These are phyloP conservation scores for Melolontha melolontha DNA, from an alignment of 2,888 invertebrate species.

Conservation along the genomic window DNA sequence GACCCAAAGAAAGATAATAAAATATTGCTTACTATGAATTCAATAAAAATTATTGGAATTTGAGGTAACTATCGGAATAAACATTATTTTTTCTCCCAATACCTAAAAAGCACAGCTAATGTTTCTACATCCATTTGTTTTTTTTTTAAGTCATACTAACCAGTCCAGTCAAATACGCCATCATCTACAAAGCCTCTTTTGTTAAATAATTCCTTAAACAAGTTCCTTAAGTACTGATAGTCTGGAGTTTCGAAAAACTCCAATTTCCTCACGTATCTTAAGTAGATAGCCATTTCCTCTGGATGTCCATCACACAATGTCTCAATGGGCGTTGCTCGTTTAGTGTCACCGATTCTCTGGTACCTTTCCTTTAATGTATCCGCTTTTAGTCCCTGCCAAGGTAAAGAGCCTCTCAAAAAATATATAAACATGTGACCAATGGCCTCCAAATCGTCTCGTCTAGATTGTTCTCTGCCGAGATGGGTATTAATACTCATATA, in stretches of 20 bases:
- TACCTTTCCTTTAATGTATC: slow-evolving; percentile 68
- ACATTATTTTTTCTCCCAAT: too few relatives aligned
- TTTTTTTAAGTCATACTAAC: slow-evolving; percentile 57
- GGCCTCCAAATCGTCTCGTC: slow-evolving; percentile 97
- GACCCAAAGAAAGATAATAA: too few relatives aligned
- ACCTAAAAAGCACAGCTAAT: too few relatives aligned
- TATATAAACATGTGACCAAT: slow-evolving; percentile 99
- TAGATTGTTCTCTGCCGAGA: slow-evolving; percentile 99
- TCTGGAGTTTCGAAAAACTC: slow-evolving; percentile 99
- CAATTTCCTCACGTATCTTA: slow-evolving; percentile 91
- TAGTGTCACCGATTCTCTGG: slow-evolving; percentile 99
- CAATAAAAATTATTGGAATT: too few relatives aligned
- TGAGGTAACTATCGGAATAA: too few relatives aligned
- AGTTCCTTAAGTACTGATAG: slow-evolving; percentile 96
- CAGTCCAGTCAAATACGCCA: slow-evolving; percentile 96
- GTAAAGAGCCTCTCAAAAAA: slow-evolving; percentile 98
- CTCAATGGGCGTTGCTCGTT: slow-evolving; percentile 98
- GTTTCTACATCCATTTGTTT: background rate
- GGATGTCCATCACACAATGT: slow-evolving; percentile 87
- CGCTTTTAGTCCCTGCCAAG: slow-evolving; percentile 98
- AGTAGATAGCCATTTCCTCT: slow-evolving; percentile 98
- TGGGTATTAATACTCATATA: slow-evolving; percentile 99
- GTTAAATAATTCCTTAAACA: slow-evolving; percentile 93
- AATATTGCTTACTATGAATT: too few relatives aligned
- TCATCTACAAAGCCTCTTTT: slow-evolving; percentile 88